Conservation (phyloP, 92 coral and sea anemone genomes). For the Porites evermanni region DNA sequence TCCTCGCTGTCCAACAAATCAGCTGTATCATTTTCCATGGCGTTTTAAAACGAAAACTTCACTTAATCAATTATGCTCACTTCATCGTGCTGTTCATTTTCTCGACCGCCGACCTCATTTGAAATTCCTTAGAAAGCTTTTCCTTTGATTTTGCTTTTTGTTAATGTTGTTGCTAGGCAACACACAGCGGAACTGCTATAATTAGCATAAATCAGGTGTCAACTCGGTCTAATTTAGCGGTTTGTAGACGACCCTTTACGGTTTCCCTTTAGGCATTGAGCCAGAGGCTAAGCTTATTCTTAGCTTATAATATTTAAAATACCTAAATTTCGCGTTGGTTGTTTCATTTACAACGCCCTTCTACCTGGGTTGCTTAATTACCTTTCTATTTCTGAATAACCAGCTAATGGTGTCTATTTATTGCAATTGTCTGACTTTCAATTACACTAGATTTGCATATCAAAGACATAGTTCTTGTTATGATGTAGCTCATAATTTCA, state of each 20-base stretch:
- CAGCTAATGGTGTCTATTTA: background rate
- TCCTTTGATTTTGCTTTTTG: constrained; percentile 3
- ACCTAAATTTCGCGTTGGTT: background rate
- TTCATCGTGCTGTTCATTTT: constrained; percentile 25
- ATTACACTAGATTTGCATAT: background rate
- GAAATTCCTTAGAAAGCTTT: constrained; percentile 19
- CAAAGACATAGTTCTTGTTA: background rate
- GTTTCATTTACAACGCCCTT: background rate
- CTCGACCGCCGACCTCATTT: background rate
- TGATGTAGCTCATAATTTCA: background rate
- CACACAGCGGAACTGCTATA: background rate
- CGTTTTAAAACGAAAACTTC: background rate
- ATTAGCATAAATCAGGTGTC: background rate
- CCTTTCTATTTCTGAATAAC: background rate
- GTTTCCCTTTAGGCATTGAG: no score
- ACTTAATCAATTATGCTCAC: constrained; percentile 7
- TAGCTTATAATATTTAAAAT: no score
- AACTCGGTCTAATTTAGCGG: no score
- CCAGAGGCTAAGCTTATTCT: background rate
- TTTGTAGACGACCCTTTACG: no score
- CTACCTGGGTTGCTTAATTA: background rate
- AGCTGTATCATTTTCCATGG: constrained; percentile 17
- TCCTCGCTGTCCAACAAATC: background rate
- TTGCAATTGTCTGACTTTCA: constrained; percentile 14
- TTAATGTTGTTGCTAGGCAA: constrained; percentile 42